phyloP scores from a whole-genome alignment of 92 coral and sea anemone species.

The Pocillopora grandis region DNA sequence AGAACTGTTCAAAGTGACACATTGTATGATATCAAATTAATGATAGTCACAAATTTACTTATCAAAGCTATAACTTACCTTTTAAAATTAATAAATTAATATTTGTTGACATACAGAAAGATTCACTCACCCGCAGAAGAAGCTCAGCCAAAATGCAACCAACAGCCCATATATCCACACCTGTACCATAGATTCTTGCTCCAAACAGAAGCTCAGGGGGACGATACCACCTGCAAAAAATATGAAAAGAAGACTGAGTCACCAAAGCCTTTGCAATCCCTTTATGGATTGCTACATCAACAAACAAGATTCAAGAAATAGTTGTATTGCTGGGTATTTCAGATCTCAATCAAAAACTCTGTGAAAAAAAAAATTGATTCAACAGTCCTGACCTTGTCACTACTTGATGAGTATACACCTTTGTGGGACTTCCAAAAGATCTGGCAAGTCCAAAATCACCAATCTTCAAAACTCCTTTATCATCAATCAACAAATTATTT shows the following conservation, averaged over 20 bases:
- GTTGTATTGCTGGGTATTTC: too few species aligned
- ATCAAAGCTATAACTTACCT: too few species aligned
- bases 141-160: constrained; percentile 97
- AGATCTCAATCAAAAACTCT: too few species aligned
- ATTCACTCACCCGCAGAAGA: constrained; percentile 75
- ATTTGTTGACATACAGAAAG: background rate
- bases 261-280: too few species aligned
- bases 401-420: constrained; percentile 95
- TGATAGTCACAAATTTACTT: too few species aligned
- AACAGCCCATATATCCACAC: constrained; percentile 99
- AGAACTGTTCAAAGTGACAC: too few species aligned
- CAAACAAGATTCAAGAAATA: too few species aligned
- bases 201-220: constrained; percentile 95
- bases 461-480: constrained; percentile 84
- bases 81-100: too few species aligned
- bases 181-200: constrained; percentile 96
- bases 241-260: too few species aligned
- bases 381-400: constrained; percentile 78
- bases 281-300: too few species aligned
- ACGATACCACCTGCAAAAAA: constrained; percentile 83
- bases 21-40: too few species aligned
- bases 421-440: constrained; percentile 97
- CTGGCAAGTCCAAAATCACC: constrained; percentile 99
- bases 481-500: constrained; percentile 88
- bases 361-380: background rate